Evolutionary conservation across 1,140 invertebrate species (phyloP), one percentile per base, ranked within the genome.

Genomic region (Phthorimaea operculella): DNA sequence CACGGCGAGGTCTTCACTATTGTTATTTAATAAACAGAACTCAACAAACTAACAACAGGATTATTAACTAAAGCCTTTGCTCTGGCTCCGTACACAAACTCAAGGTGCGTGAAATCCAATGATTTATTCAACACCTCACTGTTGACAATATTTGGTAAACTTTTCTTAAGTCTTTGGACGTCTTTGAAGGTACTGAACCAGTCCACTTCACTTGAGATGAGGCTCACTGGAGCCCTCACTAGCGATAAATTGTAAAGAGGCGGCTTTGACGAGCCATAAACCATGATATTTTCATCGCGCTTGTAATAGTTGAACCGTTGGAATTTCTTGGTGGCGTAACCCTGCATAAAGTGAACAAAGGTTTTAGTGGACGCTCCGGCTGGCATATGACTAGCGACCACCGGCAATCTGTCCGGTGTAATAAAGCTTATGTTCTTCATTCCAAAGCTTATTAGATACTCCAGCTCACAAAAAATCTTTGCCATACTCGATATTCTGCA

Each of bases 301-400:
- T 77, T 75, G 55, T 75, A 76, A 60, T 83, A 76, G 59, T 81
- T 69, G 53, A 66, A 81, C 45, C 74, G 66, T 60, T 71, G 69
- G 53, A 83, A 83, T 34, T 61, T 60, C 55, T 73, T 72, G 16
- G 54, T 72, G 11, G 42, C 16, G 48, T 79, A 74, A 11, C 63
- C 62, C 68, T 81, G 80, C 28, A 83, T 56, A 57, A 70, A 81
- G 58, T 83, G 80, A 33, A 75, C 52, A 39, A 83, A 69, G 7
- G 70, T 70, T 60, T 76, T 79, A 1, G 64, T 45, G 9, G 78
- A 79, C 1, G 66, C 52, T 4, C 79, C 79, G 1, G 75, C 73
- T 6, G 76, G 75, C 28, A 75, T 74, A 44, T 83, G 79, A 63
- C 69, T 76, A 21, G 70, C 59, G 34, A 83, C 57, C 5, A 74